Evolutionary conservation across 2,797 vertebrate genomes (phyloP).

Genomic region (Cynodonichthys magdalenae): DNA sequence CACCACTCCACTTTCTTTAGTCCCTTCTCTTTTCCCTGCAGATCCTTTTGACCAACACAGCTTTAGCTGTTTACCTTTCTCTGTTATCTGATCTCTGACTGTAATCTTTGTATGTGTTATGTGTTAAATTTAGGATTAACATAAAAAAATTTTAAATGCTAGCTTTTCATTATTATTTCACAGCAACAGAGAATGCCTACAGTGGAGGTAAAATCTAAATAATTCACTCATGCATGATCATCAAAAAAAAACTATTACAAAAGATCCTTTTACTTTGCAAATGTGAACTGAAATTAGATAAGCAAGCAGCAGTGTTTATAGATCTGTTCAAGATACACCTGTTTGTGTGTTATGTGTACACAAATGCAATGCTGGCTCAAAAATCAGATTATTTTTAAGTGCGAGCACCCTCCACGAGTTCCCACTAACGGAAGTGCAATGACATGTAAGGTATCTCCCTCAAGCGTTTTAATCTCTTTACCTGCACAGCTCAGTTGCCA

Average conservation of each 20-base stretch:
- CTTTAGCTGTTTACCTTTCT: constrained; percentile 36
- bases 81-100: constrained; percentile 18
- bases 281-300: constrained; percentile 31
- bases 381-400: constrained; percentile 43
- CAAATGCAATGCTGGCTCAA: constrained; percentile 39
- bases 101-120: constrained; percentile 14
- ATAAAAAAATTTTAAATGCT: constrained; percentile 15
- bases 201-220: neutral
- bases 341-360: constrained; percentile 3
- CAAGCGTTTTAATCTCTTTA: constrained; percentile 79
- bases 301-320: constrained; percentile 13
- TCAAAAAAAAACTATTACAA: constrained; percentile 8
- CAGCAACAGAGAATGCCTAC: neutral
- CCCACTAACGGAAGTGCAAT: constrained; percentile 39
- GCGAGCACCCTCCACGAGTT: constrained; percentile 56
- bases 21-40: constrained; percentile 23
- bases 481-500: constrained; percentile 66
- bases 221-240: constrained; percentile 7
- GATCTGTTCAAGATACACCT: constrained; percentile 5
- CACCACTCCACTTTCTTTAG: constrained; percentile 36
- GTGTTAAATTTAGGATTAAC: neutral
- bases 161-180: neutral
- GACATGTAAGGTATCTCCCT: constrained; percentile 73
- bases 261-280: constrained; percentile 5
- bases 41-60: constrained; percentile 18